These are phyloP conservation scores for Diloba caeruleocephala DNA, from an alignment of 2,888 invertebrate species.

Conservation along the genomic window DNA sequence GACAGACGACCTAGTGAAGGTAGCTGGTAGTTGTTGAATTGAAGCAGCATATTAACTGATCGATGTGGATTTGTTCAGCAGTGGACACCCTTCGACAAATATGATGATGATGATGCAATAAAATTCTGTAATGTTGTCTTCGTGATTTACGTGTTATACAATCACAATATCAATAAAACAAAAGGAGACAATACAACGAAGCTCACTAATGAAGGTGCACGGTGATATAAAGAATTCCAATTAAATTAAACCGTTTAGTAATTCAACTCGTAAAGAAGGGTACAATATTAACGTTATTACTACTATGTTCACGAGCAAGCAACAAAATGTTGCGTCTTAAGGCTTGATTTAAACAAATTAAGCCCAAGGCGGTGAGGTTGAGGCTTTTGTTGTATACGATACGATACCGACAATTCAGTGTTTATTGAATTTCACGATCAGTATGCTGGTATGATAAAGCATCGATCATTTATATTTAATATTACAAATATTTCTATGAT, in stretches of 20 bases:
- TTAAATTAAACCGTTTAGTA: slow-evolving; percentile 50
- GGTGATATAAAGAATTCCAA: slow-evolving; percentile 33
- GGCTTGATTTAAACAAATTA: slow-evolving; percentile 76
- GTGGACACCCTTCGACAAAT: no score
- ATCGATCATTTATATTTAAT: no score
- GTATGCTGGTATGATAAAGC: no score
- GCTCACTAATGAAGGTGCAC: slow-evolving; percentile 1
- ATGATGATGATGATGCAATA: no score
- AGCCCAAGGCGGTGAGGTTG: slow-evolving; percentile 58
- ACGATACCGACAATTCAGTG: slow-evolving; percentile 21
- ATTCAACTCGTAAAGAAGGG: slow-evolving; percentile 49
- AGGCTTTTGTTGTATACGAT: slow-evolving; percentile 33
- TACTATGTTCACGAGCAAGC: slow-evolving; percentile 58
- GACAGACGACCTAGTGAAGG: no score
- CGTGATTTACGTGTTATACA: not conserved
- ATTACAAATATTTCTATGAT: no score
- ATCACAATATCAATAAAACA: not conserved
- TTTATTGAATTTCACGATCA: not conserved
- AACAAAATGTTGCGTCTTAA: slow-evolving; percentile 70
- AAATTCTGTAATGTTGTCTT: no score
- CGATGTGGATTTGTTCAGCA: no score
- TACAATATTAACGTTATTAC: slow-evolving; percentile 59
- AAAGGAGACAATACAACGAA: slow-evolving; percentile 1
- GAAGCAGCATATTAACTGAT: no score
- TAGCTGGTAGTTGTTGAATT: no score